Base-by-base conservation (phyloP, 1,140 invertebrate genomes). In the Hyposmocoma kahamanoa region DNA sequence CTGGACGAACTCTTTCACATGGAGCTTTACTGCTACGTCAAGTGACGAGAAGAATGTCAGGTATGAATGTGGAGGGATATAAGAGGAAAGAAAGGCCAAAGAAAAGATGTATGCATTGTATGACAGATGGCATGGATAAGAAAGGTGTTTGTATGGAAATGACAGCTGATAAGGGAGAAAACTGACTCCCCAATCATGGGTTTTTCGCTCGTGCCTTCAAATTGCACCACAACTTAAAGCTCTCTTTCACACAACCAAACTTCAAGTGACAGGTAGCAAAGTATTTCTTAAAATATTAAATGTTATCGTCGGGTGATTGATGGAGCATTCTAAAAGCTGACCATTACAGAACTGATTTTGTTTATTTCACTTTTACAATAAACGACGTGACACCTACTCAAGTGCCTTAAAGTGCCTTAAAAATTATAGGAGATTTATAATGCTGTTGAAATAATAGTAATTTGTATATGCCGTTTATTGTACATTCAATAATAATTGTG, bases 231-330 rank as follows among this genome's bases (percentile, higher is more conserved):
- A 17, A 17, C 10, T n/a, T n/a, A n/a, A 2, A 36, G 18, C 8
- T 36, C 18, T 36, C 32, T n/a, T 36, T 17, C 32, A 17, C 32
- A n/a, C 32, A 36, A 36, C 32, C 8, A 10, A 2, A 36, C 32
- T 36, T 17, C n/a, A 15, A 36, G 24, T 17, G 13, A 15, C 32
- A 5, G 32, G 32, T 36, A 36, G 32, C 32, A 15, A 10, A 26
- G 10, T 17, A 36, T 36, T 36, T 36, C 32, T 36, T 36, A 36
- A 36, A 36, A 36, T 15, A 36, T 36, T 36, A 36, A 36, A 36
- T 6, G n/a, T n/a, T n/a, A n/a, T n/a, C 32, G 32, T 17, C 11
- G 8, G 10, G 18, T 36, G 32, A 36, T 36, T 36, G 32, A 36
- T 36, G 32, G 32, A 8, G 8, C 15, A n/a, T 17, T 17, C 11